Conservation (phyloP, 1,140 invertebrate species). For the Pogonus chalceus region DNA sequence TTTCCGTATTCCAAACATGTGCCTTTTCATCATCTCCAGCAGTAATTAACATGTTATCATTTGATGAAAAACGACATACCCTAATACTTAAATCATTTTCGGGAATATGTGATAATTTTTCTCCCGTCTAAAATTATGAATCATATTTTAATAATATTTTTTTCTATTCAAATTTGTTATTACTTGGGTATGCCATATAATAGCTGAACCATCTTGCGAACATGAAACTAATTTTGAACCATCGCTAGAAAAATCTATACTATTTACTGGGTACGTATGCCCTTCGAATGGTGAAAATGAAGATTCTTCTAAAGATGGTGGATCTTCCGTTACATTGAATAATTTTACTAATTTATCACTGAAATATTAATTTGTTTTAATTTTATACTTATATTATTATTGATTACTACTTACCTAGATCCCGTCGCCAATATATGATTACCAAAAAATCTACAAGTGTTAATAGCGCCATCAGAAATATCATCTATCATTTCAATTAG, state of each 20-base stretch:
- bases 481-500: conserved; percentile 42
- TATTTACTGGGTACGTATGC: conserved; percentile 53
- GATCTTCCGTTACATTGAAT: conserved; percentile 34
- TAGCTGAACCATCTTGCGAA: conserved; percentile 60
- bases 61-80: conserved; percentile 55
- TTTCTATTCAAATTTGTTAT: conserved; percentile 7
- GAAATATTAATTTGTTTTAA: no score
- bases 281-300: conserved; percentile 41
- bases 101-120: conserved; percentile 26
- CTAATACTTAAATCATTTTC: conserved; percentile 30
- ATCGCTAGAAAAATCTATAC: conserved; percentile 54
- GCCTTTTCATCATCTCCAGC: conserved; percentile 65
- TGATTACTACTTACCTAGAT: conserved; percentile 37
- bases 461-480: conserved; percentile 42
- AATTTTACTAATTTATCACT: conserved; percentile 49
- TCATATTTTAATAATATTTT: neutral
- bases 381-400: neutral
- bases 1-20: conserved; percentile 52
- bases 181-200: conserved; percentile 55
- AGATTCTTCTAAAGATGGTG: conserved; percentile 36
- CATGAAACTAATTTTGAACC: conserved; percentile 56
- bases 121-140: conserved; percentile 25
- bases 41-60: conserved; percentile 50
- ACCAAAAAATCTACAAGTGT: conserved; percentile 43
- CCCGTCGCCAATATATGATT: conserved; percentile 42